Evolutionary conservation across 2,888 invertebrate genomes (phyloP), one percentile per base, ranked within the genome.

Genomic region (Hirtodrosophila trivittata): DNA sequence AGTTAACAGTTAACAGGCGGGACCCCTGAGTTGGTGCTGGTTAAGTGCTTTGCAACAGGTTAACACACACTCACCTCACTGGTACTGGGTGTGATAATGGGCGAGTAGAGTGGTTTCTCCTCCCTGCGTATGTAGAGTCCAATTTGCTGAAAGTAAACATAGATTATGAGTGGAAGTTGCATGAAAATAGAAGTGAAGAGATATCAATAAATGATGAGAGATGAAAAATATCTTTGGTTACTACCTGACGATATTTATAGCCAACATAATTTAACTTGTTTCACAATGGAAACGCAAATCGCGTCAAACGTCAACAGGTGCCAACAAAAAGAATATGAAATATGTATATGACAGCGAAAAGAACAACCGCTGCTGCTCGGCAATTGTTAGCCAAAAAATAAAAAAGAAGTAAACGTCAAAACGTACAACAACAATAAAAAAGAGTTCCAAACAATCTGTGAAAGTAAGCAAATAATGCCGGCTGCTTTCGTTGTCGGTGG

Each of bases 71-170:
- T 90, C 66, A 90, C 89, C 73, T 87, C 84, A 65, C 77, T 88
- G 42, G 71, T 59, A 42, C 64, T 87, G 30, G 82, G 82, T n/a
- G 82, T 83, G 5, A 77, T 52, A 49, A 88, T 83, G 42, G 89
- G 87, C 5, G 89, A 80, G 47, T 78, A 82, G 14, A 90, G 70
- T 18, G 89, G 77, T 7, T 81, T 81, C 56, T 90, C 90, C 59
- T 90, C 90, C 0, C 87, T 82, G 10, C 86, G 77, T 52, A 89
- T 82, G 26, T 90, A 90, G 18, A 85, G 81, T 3, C 87, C 90
- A 59, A 87, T 87, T 88, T 89, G 85, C 90, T 90, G 55, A 0
- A 85, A 86, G 21, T 10, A n/a, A 52, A 58, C n/a, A 43, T 9
- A 28, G n/a, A 21, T 42, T 32, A 46, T 9, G n/a, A n/a, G n/a